phyloP scores from a whole-genome alignment of 2,797 vertebrate species.

The Xiphophorus birchmanni region DNA sequence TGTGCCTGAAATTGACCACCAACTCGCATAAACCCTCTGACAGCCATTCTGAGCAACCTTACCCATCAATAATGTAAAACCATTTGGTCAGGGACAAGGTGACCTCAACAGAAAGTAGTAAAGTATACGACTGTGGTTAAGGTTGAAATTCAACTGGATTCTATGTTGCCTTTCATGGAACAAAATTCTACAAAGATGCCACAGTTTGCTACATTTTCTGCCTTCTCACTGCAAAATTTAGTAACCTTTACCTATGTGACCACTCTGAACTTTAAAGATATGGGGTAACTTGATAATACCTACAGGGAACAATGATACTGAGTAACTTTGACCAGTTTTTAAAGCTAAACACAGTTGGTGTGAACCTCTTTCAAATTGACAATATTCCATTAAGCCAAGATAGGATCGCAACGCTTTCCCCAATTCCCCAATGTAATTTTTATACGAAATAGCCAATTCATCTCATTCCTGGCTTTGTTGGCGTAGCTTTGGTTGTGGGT shows the following conservation, averaged over 20 bases:
- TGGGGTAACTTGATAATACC: not conserved
- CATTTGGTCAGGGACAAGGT: conserved; percentile 11
- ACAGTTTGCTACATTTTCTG: not conserved
- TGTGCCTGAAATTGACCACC: not conserved
- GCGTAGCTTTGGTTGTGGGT: not conserved
- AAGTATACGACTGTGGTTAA: not conserved
- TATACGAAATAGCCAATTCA: not conserved
- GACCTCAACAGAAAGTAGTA: not conserved
- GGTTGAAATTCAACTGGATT: not conserved
- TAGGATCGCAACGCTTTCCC: not conserved
- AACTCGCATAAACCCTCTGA: conserved; percentile 23
- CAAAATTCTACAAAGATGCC: not conserved
- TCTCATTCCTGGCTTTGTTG: not conserved
- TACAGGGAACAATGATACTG: not conserved
- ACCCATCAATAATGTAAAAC: conserved; percentile 29
- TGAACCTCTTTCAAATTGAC: not conserved
- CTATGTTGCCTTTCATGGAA: not conserved
- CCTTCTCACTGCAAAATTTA: not conserved
- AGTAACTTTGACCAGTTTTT: not conserved
- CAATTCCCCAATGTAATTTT: not conserved
- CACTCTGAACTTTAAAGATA: not conserved
- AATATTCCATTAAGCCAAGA: not conserved
- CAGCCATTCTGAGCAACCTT: conserved; percentile 43
- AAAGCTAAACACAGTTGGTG: not conserved
- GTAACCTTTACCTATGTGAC: not conserved